Base-by-base conservation (phyloP, 2,113 vertebrate genomes). In the Hirundichthys speculiger region DNA sequence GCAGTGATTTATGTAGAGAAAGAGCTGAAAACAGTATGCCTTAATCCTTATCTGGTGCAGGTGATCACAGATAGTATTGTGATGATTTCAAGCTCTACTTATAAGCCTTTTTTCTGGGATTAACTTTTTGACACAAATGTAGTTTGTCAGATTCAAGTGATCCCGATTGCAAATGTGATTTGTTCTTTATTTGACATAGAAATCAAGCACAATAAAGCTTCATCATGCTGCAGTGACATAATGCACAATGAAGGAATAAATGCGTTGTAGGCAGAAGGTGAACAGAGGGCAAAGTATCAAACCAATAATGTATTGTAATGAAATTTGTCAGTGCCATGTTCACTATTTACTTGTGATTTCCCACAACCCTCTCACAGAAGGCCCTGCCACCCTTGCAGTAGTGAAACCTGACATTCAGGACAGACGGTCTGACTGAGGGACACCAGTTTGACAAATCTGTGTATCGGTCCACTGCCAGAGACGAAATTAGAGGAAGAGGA, bases 401-500 rank as follows among this genome's bases (percentile, higher is more conserved):
- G 60, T 66, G 58, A 59, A 79, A 68, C 42, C 66, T 70, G 85
- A 82, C 79, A 76, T 60, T 53, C 69, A 66, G 49, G 56, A 55
- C 52, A 34, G 40, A 48, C 54, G 5, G 30, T 47, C 16, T 5
- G 53, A 75, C 18, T 11, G 1, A 13, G 34, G 53, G 52, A 38
- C 22, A 54, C 41, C 73, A 58, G 58, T 49, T 65, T 9, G 15
- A 83, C 48, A 62, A 74, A 80, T 77, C 43, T n/a, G 21, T 70
- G 24, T 13, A 48, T 82, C 48, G 47, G 16, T 73, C 73, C 59
- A 64, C 77, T 79, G 69, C 68, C 58, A 56, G 27, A 49, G 82
- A 79, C 62, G 2, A 51, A 75, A 68, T 77, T 77, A 69, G 74
- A 78, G 70, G 77, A 84, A 76, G 3, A 45, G 53, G 77, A 84